phyloP scores from a whole-genome alignment of 1,140 invertebrate genomes.

The Panulirus ornatus region DNA sequence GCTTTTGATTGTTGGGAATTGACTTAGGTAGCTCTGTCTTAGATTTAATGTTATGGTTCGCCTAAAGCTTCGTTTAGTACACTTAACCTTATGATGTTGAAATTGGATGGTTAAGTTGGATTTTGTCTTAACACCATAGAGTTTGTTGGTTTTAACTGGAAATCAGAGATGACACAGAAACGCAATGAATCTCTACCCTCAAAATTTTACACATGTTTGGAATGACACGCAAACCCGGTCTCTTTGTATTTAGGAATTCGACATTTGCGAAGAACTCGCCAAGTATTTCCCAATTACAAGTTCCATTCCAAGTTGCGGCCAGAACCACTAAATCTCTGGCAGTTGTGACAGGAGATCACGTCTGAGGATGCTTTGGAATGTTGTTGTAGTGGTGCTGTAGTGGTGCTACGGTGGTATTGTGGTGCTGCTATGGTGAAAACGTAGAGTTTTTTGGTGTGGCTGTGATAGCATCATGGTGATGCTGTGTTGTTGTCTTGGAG shows the following conservation, averaged over 20 bases:
- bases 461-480: background rate
- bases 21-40: too few relatives aligned
- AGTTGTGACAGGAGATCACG: background rate
- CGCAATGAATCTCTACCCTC: too few relatives aligned
- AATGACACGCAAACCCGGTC: background rate
- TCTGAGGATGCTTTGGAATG: too few relatives aligned
- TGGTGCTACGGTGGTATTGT: background rate
- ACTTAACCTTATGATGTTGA: too few relatives aligned
- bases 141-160: too few relatives aligned
- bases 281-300: conserved; percentile 12
- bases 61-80: too few relatives aligned
- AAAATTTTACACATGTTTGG: background rate
- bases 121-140: too few relatives aligned
- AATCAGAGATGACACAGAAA: too few relatives aligned
- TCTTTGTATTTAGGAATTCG: conserved; percentile 14
- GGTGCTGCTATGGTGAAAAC: background rate
- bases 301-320: conserved; percentile 10
- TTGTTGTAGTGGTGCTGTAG: background rate
- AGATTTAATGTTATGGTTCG: too few relatives aligned
- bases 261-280: conserved; percentile 5
- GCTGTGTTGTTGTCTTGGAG: background rate
- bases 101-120: too few relatives aligned
- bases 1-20: too few relatives aligned
- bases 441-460: background rate
- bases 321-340: background rate